Conservation (phyloP, 2,113 vertebrate genomes). For the Trogon surrucura region DNA sequence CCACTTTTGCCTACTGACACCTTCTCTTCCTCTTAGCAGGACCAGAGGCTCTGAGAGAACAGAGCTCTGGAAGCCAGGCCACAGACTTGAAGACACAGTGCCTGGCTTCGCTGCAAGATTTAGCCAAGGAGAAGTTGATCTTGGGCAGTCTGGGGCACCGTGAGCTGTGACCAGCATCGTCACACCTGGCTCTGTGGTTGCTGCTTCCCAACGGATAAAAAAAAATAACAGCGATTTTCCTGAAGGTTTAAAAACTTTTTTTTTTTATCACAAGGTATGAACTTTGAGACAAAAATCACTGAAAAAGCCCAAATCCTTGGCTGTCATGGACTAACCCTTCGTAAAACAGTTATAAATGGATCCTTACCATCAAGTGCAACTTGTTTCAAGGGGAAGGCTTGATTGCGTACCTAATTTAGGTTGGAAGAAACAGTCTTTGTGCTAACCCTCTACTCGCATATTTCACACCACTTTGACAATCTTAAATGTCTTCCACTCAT, state of each 20-base stretch:
- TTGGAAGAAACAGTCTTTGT: background rate
- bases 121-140: background rate
- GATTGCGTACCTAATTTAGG: background rate
- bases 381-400: background rate
- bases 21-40: accelerated
- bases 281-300: background rate
- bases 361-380: background rate
- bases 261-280: background rate
- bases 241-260: background rate
- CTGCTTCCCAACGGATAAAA: background rate
- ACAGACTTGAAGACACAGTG: background rate
- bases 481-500: background rate
- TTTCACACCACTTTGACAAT: slow-evolving; percentile 44
- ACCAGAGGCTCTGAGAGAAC: background rate
- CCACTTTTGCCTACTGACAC: background rate
- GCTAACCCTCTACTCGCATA: background rate
- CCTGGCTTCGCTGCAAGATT: background rate
- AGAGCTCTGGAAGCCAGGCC: background rate
- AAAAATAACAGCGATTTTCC: background rate
- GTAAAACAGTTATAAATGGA: background rate
- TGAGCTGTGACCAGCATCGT: background rate
- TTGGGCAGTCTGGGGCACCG: background rate
- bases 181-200: background rate
- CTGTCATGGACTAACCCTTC: background rate
- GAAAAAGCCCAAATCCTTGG: background rate